Evolutionary conservation across 2,797 vertebrate genomes (phyloP), one percentile per base, ranked within the genome.

Genomic region (Rousettus madagascariensis): DNA sequence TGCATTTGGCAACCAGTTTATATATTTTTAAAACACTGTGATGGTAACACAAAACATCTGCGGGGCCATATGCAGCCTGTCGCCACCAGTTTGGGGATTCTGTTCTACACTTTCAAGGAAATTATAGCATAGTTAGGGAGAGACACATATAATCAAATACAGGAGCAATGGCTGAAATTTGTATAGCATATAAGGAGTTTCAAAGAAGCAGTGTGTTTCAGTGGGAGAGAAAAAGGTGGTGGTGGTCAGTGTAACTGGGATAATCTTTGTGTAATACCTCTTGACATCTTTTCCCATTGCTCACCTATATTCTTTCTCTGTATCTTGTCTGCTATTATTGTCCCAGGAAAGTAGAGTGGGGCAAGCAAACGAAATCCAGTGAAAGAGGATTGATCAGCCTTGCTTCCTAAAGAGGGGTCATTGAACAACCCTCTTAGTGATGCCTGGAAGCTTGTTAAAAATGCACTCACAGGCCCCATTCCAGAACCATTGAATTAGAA

Each of bases 1-100:
- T 88, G 78, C 19, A 43, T 78, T 68, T 93, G 90, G 63, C 82
- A 86, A 90, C 43, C 9, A 3, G 53, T 86, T 83, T 28, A 65
- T 91, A 20, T 86, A 82, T 93, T 94, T 95, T 63, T 69, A 84
- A 95, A 88, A 91, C 61, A 83, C 51, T 78, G 84, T 36, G 85
- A 87, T 65, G 69, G 68, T 86, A 92, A 96, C 95, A 59, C 46
- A 92, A 92, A 94, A 96, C 85, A 94, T 95, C 96, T 96, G 92
- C 84, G 82, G 36, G 90, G 88, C 95, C 92, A 75, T 71, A 79
- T 49, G 92, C 49, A 89, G 86, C 49, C 90, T 83, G 91, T 96
- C 49, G 17, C 90, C 95, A 96, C 94, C 77, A 88, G 82, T 71
- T 87, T 91, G 87, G 72, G 71, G 80, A 88, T 92, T 93, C 87